Evolutionary conservation across 2,888 invertebrate genomes (phyloP), one percentile per base, ranked within the genome.

Genomic region (Horisme vitalbata): DNA sequence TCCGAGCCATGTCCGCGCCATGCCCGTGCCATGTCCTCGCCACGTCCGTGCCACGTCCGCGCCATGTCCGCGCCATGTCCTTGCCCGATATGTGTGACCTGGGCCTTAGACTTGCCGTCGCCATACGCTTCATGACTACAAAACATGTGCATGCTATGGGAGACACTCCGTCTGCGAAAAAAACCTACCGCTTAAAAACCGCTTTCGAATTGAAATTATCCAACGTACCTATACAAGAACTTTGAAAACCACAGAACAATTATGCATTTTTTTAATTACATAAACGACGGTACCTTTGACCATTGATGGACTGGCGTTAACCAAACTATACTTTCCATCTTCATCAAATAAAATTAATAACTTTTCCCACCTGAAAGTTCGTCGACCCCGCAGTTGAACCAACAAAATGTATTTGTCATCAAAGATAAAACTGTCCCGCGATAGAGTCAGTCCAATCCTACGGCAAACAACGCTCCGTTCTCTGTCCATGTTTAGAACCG

Each of bases 341-440:
- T 31, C 13, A 39, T 33, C 39, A 36, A 52, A 52, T 12, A 36
- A 23, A 37, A 51, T 35, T 14, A 51, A 47, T 43, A 37, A 43
- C 41, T 41, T 52, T 65, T 70, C 62, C 56, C 69, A 69, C 59
- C 56, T 58, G 38, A 46, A 33, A 71, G 76, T 71, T 79, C 71
- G 65, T 57, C 60, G 70, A 68, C 72, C 72, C 62, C 41, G 31
- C 52, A 34, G 18, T 7, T 24, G 24, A 24, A 26, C 35, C 23
- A 44, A 34, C 20, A 32, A 51, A 56, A 59, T 57, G 55, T 66
- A 63, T 65, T 63, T 73, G 69, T 73, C 76, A 78, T 71, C 68
- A 67, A 68, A 76, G 73, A 82, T 83, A 83, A 79, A 79, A 71
- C 63, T 75, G 75, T 76, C 67, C 59, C 57, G 8, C 41, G 31